Evolutionary conservation across 2,113 vertebrate genomes (phyloP).

Genomic region (Anhinga rufa): DNA sequence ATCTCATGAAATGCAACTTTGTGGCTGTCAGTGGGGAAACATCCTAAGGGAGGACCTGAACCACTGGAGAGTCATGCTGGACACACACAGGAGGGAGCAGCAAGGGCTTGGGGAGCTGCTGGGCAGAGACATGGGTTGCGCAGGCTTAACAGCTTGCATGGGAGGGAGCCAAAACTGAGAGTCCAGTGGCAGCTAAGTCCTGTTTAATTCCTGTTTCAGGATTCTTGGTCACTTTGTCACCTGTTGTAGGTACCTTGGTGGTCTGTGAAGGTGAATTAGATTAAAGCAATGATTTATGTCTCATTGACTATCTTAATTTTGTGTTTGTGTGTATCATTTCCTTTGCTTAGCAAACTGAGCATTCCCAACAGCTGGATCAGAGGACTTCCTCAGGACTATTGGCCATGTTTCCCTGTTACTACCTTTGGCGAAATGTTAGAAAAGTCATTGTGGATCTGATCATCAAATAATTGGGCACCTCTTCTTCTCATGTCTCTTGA

Average conservation of each 20-base stretch:
- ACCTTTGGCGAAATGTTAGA: background rate
- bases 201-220: background rate
- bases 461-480: background rate
- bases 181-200: background rate
- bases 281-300: background rate
- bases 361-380: background rate
- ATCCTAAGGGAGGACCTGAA: background rate
- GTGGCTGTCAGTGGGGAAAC: background rate
- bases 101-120: background rate
- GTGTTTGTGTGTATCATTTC: background rate
- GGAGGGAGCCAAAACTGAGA: background rate
- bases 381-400: background rate
- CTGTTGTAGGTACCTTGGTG: background rate
- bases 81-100: background rate
- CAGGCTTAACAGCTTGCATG: background rate
- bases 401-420: background rate
- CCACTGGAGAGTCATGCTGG: fast-evolving
- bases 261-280: background rate
- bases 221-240: background rate
- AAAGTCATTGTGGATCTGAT: background rate
- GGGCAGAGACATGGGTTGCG: fast-evolving
- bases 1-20: background rate
- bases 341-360: background rate
- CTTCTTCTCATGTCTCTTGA: background rate
- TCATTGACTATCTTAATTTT: background rate